A percentile compares a stretch with the other conserved stretches of the same genome.
These are phyloP conservation scores for Desmophyllum pertusum DNA, from an alignment of 92 coral and sea anemone genomes.

Conservation along the genomic window DNA sequence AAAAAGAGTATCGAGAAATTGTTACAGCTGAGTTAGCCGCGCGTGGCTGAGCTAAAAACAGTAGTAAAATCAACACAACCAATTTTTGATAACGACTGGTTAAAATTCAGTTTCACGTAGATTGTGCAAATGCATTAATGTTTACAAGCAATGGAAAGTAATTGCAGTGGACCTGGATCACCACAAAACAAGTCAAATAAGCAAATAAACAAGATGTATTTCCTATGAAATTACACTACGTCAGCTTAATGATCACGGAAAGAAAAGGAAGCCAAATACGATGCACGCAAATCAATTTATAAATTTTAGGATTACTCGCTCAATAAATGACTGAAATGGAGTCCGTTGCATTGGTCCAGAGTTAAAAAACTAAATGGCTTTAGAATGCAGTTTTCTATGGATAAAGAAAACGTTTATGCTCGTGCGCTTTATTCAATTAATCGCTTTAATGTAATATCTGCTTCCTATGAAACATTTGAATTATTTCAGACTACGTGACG, in stretches of 20 bases:
- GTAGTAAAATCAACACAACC: too few species aligned
- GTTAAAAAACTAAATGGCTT: not conserved
- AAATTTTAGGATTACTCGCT: not conserved
- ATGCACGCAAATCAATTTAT: not conserved
- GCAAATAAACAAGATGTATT: not conserved
- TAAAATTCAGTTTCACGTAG: not conserved
- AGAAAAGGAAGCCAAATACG: not conserved
- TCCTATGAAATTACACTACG: not conserved
- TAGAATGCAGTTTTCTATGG: not conserved
- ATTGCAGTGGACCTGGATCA: not conserved
- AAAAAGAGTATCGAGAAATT: too few species aligned
- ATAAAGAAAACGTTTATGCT: not conserved
- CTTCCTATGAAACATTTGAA: not conserved
- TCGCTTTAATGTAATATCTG: not conserved
- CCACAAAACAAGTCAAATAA: constrained; percentile 4
- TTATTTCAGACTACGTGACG: not conserved
- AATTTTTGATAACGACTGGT: not conserved
- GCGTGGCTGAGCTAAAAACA: too few species aligned
- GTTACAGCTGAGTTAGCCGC: too few species aligned
- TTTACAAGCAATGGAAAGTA: too few species aligned
- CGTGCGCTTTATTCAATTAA: not conserved
- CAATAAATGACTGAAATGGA: not conserved
- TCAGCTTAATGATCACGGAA: not conserved
- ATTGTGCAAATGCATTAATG: not conserved
- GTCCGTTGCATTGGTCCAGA: not conserved